Conservation (phyloP, 1,140 invertebrate genomes). For the Drosophila lowei region DNA sequence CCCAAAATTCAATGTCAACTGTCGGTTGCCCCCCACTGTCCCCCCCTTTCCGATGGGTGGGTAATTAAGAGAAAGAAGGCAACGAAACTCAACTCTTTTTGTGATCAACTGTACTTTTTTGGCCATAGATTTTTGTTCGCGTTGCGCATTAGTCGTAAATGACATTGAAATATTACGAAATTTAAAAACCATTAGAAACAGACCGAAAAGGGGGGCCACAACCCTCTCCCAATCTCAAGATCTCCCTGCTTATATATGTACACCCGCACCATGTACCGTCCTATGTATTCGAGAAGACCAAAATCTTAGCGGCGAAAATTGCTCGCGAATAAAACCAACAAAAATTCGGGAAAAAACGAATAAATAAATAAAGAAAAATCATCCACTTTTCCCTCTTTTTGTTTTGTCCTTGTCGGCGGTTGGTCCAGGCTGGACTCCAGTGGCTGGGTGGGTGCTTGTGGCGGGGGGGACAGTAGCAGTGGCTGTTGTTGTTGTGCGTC, state of each 20-base stretch:
- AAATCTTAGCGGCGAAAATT: conserved; percentile 67
- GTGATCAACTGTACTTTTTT: conserved; percentile 62
- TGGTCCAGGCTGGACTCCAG: conserved; percentile 51
- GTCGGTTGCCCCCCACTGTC: too few species aligned
- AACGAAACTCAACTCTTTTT: conserved; percentile 30
- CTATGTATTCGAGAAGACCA: conserved; percentile 42
- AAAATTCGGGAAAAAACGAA: conserved; percentile 34
- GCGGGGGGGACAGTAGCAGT: not conserved
- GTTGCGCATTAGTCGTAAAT: conserved; percentile 68
- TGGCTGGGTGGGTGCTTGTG: not conserved
- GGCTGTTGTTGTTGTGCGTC: conserved; percentile 9
- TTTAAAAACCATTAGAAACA: conserved; percentile 80
- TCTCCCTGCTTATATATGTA: conserved; percentile 3
- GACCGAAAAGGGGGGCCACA: conserved; percentile 30
- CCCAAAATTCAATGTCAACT: conserved; percentile 15
- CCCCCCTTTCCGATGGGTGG: not conserved
- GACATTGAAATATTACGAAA: conserved; percentile 80
- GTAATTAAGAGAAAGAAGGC: conserved; percentile 18
- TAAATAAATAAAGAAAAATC: conserved; percentile 57
- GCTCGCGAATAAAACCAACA: conserved; percentile 63
- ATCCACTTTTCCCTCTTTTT: conserved; percentile 76
- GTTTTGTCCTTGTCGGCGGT: conserved; percentile 63
- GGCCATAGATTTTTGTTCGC: conserved; percentile 4
- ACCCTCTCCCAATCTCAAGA: conserved; percentile 7
- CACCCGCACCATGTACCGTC: conserved; percentile 2